Base-by-base conservation (phyloP, 1,140 invertebrate species). In the Chelonus insularis region DNA sequence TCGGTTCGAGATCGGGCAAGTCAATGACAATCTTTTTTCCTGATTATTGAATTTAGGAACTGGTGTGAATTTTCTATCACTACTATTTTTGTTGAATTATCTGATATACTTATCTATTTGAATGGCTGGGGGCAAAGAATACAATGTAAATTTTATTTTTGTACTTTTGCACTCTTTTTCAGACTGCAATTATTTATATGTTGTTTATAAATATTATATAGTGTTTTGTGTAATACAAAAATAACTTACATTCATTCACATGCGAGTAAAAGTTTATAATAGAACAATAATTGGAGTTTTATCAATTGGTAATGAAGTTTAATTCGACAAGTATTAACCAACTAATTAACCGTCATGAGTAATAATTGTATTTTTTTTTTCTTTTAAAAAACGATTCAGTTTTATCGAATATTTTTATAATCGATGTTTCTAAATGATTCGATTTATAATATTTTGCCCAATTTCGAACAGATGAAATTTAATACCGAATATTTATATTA, bases 401-500 rank as follows among this genome's bases (percentile, higher is more conserved):
- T 34, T 34, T 34, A 34, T 34, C 6, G 11, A 34, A 34, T 39
- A 39, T 16, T 55, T 58, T 52, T 29, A 63, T 18, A 32, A 57
- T 54, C 52, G 14, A 9, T 39, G 14, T 8, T 34, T 7, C n/a
- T 34, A 8, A 4, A 34, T 2, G n/a, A 34, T 34, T 2, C n/a
- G n/a, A n/a, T n/a, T n/a, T n/a, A n/a, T n/a, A n/a, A n/a, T n/a
- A n/a, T n/a, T n/a, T n/a, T n/a, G n/a, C n/a, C n/a, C n/a, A n/a
- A n/a, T n/a, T n/a, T n/a, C n/a, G n/a, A n/a, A n/a, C n/a, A n/a
- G n/a, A n/a, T n/a, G n/a, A n/a, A n/a, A n/a, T n/a, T n/a, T n/a
- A n/a, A n/a, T n/a, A n/a, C n/a, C n/a, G n/a, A n/a, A n/a, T 57
- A 54, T 65, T 39, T 58, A 11, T 65, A 50, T 72, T 68, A 39